Evolutionary conservation across 2,797 vertebrate species (phyloP), one percentile per base, ranked within the genome.

Genomic region (Orientallactaga sibirica): DNA sequence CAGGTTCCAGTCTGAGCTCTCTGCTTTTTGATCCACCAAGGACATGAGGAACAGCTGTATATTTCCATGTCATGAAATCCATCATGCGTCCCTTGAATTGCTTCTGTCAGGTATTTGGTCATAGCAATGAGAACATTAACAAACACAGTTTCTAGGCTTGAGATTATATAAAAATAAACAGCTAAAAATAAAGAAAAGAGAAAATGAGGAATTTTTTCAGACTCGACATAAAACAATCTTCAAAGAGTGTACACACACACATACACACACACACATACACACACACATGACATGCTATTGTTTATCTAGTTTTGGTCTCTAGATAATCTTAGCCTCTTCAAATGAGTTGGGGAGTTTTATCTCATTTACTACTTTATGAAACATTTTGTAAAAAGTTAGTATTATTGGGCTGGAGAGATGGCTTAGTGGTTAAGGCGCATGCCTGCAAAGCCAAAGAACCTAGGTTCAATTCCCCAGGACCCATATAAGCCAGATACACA

Each of bases 121-220:
- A 43, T 29, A 86, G 58, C 22, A 7, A 20, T 64, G 27, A 86
- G 43, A 62, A 61, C 41, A 43, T 55, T 74, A 86, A 84, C 82
- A 24, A 58, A 61, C 20, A 62, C 22, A 3, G 37, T 79, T 81
- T 77, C 74, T 71, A 88, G 67, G 20, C 75, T 55, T 64, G 25
- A 86, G 93, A 92, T 41, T 77, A 41, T 29, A 84, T 64, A 22
- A 64, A 64, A 58, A 85, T 11, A 70, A 92, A 86, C 68, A 68
- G 74, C 58, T 86, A 80, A 80, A 74, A 62, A n/a, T 68, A 81
- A 0, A 91, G 43, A 81, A 88, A 94, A 74, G 68, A 37, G 43
- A 20, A 19, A 88, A 90, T 5, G 27, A 89, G 52, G 66, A 76
- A 52, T 87, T 81, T 85, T 25, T 86, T 82, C 61, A 78, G 74